Percentiles rank a stretch among this genome's conserved stretches.
phyloP scores from a whole-genome alignment of 23 tunicate genomes.

The Phallusia fumigata region DNA sequence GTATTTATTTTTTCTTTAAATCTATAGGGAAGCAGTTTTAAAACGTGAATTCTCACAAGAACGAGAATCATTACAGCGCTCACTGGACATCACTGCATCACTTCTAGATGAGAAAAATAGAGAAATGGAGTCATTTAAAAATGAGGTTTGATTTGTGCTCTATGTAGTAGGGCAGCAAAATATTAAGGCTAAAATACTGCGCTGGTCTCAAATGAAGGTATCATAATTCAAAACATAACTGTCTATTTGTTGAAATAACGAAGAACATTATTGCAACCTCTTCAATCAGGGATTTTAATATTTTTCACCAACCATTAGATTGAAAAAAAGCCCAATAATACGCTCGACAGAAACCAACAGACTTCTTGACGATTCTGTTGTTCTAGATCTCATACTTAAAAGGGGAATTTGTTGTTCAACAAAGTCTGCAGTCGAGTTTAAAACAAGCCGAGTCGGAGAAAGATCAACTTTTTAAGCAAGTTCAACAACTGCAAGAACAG shows the following conservation, averaged over 20 bases:
- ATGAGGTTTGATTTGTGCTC: conserved; percentile 28
- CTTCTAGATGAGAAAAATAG: conserved; percentile 58
- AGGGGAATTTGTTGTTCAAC: conserved; percentile 3
- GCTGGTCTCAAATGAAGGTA: no score
- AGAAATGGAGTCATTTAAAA: conserved; percentile 36
- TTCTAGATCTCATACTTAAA: conserved; percentile 8
- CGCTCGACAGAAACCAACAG: no score
- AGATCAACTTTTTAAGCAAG: background rate
- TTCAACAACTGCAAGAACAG: background rate
- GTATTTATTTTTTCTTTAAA: background rate
- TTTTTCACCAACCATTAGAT: no score
- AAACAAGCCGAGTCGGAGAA: conserved; percentile 1
- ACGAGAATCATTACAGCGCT: conserved; percentile 66
- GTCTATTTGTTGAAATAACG: no score
- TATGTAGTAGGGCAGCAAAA: no score
- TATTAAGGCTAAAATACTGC: no score
- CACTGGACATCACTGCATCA: conserved; percentile 75
- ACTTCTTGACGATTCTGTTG: no score
- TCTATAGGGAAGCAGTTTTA: conserved; percentile 59
- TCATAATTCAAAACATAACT: no score
- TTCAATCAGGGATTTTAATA: no score
- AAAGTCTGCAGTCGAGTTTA: background rate
- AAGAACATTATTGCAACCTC: no score
- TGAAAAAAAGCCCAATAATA: no score
- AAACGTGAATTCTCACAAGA: conserved; percentile 74